phyloP scores from a whole-genome alignment of 2,888 invertebrate genomes.

The Platycheirus rosarum region DNA sequence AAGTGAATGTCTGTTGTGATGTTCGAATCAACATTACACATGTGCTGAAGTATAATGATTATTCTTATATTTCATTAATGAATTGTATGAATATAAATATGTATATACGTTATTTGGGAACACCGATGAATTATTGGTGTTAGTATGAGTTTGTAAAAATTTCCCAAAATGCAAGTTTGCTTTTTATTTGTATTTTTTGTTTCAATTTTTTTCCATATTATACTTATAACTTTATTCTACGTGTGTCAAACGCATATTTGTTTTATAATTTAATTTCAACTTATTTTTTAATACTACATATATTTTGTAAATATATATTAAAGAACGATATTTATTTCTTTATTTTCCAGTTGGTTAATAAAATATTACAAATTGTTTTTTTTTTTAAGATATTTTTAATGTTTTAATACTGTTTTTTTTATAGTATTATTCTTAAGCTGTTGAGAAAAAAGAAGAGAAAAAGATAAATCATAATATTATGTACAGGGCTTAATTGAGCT shows the following conservation, averaged over 20 bases:
- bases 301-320: conserved; percentile 50
- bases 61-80: conserved; percentile 30
- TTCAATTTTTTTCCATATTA: conserved; percentile 24
- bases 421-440: conserved; percentile 60
- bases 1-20: conserved; percentile 40
- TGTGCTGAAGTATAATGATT: conserved; percentile 16
- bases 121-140: conserved; percentile 42
- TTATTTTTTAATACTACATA: conserved; percentile 62
- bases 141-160: conserved; percentile 27
- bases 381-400: conserved; percentile 37
- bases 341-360: conserved; percentile 34
- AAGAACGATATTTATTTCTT: conserved; percentile 48
- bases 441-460: conserved; percentile 70
- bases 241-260: conserved; percentile 26
- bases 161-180: conserved; percentile 45
- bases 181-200: conserved; percentile 14
- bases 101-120: conserved; percentile 11
- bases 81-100: conserved; percentile 10
- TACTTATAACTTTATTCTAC: conserved; percentile 30
- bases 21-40: conserved; percentile 16
- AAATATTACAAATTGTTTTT: conserved; percentile 59
- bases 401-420: conserved; percentile 51
- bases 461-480: conserved; percentile 63
- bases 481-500: conserved; percentile 50
- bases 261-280: conserved; percentile 25